Conservation (phyloP, 2,888 invertebrate species). For the Rugalucina vietnamica region DNA sequence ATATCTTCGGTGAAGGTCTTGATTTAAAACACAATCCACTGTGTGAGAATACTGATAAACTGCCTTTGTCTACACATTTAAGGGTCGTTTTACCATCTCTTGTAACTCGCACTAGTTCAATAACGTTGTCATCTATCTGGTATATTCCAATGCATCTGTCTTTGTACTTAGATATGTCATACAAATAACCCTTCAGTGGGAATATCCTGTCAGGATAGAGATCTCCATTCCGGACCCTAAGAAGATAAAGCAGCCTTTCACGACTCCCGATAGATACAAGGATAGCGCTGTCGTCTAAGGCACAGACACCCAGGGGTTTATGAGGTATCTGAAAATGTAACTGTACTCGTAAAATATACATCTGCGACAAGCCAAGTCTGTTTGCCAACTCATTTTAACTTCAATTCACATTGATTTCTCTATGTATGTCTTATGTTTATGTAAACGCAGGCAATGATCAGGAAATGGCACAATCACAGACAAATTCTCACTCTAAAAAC, state of each 20-base stretch:
- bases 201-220: not conserved
- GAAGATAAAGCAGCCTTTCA: not conserved
- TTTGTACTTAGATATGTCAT: conserved; percentile 2
- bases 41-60: not conserved
- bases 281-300: not conserved
- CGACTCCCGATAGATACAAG: conserved; percentile 5
- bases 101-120: not conserved
- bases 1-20: not conserved
- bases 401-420: too few species aligned
- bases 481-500: too few species aligned
- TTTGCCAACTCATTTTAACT: too few species aligned
- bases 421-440: too few species aligned
- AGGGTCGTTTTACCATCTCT: not conserved
- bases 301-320: not conserved
- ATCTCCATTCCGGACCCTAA: not conserved
- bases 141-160: not conserved
- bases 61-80: not conserved
- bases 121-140: not conserved
- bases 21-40: not conserved
- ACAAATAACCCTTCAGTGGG: conserved; percentile 1
- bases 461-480: too few species aligned
- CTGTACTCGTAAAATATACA: too few species aligned
- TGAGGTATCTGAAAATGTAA: not conserved
- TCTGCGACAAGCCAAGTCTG: too few species aligned
- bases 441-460: too few species aligned